Evolutionary conservation across 2,797 vertebrate genomes (phyloP).

Genomic region (Prionace glauca): DNA sequence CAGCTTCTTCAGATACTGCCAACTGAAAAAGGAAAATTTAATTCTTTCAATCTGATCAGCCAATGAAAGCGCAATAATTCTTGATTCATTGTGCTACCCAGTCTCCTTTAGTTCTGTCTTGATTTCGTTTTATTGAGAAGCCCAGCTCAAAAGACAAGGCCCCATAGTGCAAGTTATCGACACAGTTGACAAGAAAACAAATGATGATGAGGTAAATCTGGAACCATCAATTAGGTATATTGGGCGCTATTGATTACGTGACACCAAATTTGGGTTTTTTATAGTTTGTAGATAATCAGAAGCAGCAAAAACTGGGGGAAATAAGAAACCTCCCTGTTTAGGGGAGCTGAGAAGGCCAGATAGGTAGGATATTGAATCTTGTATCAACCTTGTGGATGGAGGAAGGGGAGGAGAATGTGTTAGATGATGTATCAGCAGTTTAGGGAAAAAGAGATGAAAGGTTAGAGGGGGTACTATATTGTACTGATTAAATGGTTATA

Average conservation of each 20-base stretch:
- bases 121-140: background rate
- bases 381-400: background rate
- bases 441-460: background rate
- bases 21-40: background rate
- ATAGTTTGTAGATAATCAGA: background rate
- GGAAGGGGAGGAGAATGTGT: background rate
- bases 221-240: background rate
- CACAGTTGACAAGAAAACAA: background rate
- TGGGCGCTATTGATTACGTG: background rate
- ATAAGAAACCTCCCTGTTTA: background rate
- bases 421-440: background rate
- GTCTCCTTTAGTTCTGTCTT: background rate
- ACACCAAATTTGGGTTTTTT: background rate
- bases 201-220: background rate
- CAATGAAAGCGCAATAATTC: background rate
- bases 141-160: background rate
- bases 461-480: too few relatives aligned
- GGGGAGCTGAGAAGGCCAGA: background rate
- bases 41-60: background rate
- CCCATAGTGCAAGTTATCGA: background rate
- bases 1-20: background rate
- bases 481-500: background rate
- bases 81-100: background rate
- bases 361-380: background rate
- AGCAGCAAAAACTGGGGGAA: background rate